A percentile compares a stretch with the other conserved stretches of the same genome.
Evolutionary conservation across 1,140 invertebrate genomes (phyloP).

Genomic region (Paramacrobiotus metropolitanus): DNA sequence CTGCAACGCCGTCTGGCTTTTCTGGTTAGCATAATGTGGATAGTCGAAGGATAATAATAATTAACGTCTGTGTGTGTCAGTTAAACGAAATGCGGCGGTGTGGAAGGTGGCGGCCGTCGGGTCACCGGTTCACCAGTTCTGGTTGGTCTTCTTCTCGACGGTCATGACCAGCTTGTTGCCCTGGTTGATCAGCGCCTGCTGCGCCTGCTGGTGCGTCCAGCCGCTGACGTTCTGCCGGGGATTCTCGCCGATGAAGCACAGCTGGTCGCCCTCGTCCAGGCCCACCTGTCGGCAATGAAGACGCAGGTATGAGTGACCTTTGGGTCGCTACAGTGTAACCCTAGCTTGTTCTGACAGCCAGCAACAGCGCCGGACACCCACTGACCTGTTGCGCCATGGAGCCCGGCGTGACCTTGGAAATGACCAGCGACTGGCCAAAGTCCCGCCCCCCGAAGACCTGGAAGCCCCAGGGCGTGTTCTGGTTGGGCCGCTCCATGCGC

Average conservation of each 20-base stretch:
- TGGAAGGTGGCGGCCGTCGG: too few species aligned
- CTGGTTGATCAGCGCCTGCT: not conserved
- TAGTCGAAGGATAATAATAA: too few species aligned
- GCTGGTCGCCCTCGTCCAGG: not conserved
- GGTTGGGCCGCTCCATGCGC: slow-evolving; percentile 1
- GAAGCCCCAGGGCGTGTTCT: slow-evolving; percentile 4
- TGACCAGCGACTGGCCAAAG: slow-evolving; percentile 1
- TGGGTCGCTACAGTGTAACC: too few species aligned
- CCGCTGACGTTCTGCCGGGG: not conserved
- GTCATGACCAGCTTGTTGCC: slow-evolving; percentile 4
- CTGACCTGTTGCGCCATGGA: not conserved
- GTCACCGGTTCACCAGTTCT: slow-evolving; percentile 5
- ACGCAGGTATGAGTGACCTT: too few species aligned
- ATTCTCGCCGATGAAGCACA: slow-evolving; percentile 5
- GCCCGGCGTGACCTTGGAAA: not conserved
- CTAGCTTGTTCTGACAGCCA: too few species aligned
- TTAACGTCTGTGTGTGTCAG: too few species aligned
- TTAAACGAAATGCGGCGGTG: too few species aligned
- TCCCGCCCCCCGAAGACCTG: not conserved
- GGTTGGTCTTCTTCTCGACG: not conserved
- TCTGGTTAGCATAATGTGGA: too few species aligned
- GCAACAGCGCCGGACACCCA: too few species aligned
- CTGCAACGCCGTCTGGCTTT: too few species aligned
- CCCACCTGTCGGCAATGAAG: not conserved
- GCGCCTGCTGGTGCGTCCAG: not conserved